Base-by-base conservation (phyloP, 2,797 vertebrate genomes). In the Psittacula derbiana region DNA sequence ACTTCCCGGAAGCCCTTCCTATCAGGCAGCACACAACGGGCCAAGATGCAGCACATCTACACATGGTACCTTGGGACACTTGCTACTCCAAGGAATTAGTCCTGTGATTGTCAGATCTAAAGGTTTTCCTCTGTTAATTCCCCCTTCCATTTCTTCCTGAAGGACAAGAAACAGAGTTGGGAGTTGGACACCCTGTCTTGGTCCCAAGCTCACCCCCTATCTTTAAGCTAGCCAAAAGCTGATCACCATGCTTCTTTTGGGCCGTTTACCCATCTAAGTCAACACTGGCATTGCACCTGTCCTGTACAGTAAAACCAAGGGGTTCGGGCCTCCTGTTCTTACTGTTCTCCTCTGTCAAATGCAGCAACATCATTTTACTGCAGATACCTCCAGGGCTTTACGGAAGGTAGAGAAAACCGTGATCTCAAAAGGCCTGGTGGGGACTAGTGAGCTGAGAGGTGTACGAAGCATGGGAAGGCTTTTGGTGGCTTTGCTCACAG, bases 131-230 rank as follows among this genome's bases (percentile, higher is more conserved):
- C 16, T 23, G 6, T 24, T 41, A 64, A 88, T 41, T 55, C n/a
- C 19, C 60, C 53, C 21, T 86, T 57, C 50, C 9, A 25, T 43
- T 64, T 72, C 74, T 80, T 25, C 25, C 78, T 90, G 61, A 90
- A 90, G 58, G 53, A 91, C 81, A 90, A 83, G 49, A 88, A 86
- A 87, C 12, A 13, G 62, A 66, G n/a, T 24, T 67, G 47, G 46
- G 70, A 80, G 49, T 44, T 47, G 65, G 79, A 73, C 43, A 61
- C 57, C 55, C 67, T 76, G 44, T 65, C 92, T 80, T 76, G 78
- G 78, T 92, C 88, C 83, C 90, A 94, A 90, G 71, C 60, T 86
- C 88, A 90, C 55, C 46, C 52, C n/a, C 17, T 53, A 79, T 13
- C 43, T 82, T 85, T n/a, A 86, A 46, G 67, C 27, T 71, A 86